phyloP scores from a whole-genome alignment of 2,797 vertebrate genomes.

The Sus cebifrons region DNA sequence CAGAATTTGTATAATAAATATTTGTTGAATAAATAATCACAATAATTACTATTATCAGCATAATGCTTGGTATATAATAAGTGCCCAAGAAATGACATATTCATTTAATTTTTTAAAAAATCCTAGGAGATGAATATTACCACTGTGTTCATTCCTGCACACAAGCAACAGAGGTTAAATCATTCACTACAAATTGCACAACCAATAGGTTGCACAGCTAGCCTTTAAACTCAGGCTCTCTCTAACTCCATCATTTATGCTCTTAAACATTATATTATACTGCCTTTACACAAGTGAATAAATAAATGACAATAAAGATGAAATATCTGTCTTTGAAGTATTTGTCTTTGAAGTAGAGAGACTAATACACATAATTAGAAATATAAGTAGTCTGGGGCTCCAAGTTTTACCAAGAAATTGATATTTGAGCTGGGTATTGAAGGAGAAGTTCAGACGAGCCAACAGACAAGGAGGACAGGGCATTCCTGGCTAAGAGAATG shows the following conservation, averaged over 20 bases:
- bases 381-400: neutral
- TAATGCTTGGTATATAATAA: neutral
- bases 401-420: neutral
- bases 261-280: neutral
- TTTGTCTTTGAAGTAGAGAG: neutral
- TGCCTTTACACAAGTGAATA: neutral
- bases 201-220: neutral
- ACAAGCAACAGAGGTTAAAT: neutral
- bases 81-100: neutral
- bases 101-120: neutral
- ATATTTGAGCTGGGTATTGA: conserved; percentile 46
- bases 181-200: neutral
- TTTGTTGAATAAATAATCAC: conserved; percentile 40
- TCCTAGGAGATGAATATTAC: neutral
- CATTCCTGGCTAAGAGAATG: neutral
- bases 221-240: neutral
- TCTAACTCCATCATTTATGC: neutral
- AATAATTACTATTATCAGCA: neutral
- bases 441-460: neutral
- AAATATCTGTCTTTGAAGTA: neutral
- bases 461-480: neutral
- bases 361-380: neutral
- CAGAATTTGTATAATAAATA: neutral
- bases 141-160: neutral
- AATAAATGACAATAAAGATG: neutral